Evolutionary conservation across 2,888 invertebrate genomes (phyloP), one percentile per base, ranked within the genome.

Genomic region (Subacronicta megacephala): DNA sequence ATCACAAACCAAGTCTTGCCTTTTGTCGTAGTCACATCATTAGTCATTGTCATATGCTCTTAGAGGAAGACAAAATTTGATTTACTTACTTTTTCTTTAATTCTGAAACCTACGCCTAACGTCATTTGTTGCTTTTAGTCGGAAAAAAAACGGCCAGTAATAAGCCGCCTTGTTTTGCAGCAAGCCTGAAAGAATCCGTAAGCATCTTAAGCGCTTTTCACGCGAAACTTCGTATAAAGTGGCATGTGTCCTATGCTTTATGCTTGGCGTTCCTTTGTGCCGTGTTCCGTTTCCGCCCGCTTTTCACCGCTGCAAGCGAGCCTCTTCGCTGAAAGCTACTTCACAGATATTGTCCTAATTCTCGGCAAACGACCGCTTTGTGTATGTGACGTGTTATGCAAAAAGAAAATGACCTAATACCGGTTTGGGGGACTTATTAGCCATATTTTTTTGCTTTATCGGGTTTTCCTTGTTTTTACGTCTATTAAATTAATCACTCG

Each of bases 271-370:
- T 75, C 74, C 81, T 86, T 85, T 85, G 81, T 79, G 75, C 54
- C 46, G 67, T 64, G 69, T 75, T 79, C 80, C 78, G 79, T 80
- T 86, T 84, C 86, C 86, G 81, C 49, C 35, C 68, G 61, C 75
- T 77, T 76, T 82, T 75, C 77, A 81, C 54, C 71, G 72, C 74
- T 69, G 61, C 64, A 61, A 60, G 68, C 49, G 35, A 56, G 40
- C 35, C 56, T 44, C 51, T n/a, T 17, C 16, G 15, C 40, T 62
- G 64, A 65, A 61, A 61, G 62, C 65, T 47, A 62, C 71, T 60
- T 67, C 46, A 57, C 47, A 60, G 62, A 64, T 63, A 70, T 63
- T 65, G 79, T 62, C 76, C 80, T 73, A 75, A 77, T 81, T 81
- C 73, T 53, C 44, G 53, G 57, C 49, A 55, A 60, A 75, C 68